These are phyloP conservation scores for Siniperca knerii DNA, from an alignment of 2,113 vertebrate species.

Conservation along the genomic window DNA sequence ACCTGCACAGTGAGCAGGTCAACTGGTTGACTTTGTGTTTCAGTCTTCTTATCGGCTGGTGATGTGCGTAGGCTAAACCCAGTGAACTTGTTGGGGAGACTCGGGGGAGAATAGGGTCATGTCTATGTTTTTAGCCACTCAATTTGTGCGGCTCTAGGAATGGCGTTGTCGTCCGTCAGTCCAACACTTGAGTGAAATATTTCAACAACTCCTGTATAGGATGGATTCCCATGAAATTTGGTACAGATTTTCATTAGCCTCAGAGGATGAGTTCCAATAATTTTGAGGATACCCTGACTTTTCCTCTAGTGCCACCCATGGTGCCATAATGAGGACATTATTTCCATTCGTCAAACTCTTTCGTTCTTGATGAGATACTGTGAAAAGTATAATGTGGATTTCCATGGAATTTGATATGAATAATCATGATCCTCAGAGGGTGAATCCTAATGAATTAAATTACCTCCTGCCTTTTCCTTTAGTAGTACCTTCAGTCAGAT, in stretches of 20 bases:
- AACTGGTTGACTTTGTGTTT: not conserved
- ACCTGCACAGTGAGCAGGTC: constrained; percentile 3
- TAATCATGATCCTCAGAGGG: not conserved
- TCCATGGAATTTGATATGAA: not conserved
- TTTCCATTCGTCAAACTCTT: not conserved
- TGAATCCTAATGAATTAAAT: not conserved
- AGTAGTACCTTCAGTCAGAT: not conserved
- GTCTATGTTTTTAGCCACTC: not conserved
- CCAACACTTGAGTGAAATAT: not conserved
- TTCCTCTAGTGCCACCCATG: not conserved
- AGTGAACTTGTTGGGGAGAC: constrained; percentile 1
- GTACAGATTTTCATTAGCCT: not conserved
- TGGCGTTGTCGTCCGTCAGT: not conserved
- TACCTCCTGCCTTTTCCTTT: not conserved
- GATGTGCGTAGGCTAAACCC: not conserved
- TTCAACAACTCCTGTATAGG: not conserved
- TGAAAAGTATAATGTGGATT: not conserved
- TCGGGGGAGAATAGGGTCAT: not conserved
- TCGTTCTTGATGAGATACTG: not conserved
- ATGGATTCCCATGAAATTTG: not conserved
- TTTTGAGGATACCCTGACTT: not conserved
- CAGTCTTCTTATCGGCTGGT: not conserved
- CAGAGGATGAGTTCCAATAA: not conserved
- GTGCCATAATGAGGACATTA: not conserved
- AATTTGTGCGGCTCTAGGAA: not conserved